These are phyloP conservation scores for Apaloderma vittatum DNA, from an alignment of 2,113 vertebrate genomes.

Conservation along the genomic window DNA sequence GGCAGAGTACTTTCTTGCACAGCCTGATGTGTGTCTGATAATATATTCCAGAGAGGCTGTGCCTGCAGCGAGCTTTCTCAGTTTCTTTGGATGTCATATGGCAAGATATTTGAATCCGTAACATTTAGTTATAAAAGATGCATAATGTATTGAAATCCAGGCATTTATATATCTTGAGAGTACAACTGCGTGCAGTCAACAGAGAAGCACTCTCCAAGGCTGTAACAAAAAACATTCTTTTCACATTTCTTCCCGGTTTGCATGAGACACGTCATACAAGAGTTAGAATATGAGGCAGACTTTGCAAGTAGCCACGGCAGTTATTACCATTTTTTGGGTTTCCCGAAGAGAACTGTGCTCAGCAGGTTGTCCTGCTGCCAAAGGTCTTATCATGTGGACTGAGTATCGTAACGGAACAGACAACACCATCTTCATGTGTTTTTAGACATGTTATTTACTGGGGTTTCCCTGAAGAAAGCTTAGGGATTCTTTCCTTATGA, in stretches of 20 bases:
- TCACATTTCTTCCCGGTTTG: conserved; percentile 45
- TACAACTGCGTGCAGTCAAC: not conserved
- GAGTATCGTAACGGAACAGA: conserved; percentile 56
- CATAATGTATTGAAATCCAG: conserved; percentile 43
- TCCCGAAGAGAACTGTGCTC: conserved; percentile 66
- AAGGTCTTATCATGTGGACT: conserved; percentile 71
- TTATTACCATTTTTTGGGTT: conserved; percentile 62
- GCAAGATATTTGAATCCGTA: not conserved
- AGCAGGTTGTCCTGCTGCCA: conserved; percentile 48
- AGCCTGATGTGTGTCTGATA: conserved; percentile 48
- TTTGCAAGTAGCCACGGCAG: conserved; percentile 18
- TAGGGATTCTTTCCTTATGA: conserved; percentile 79
- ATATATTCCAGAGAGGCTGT: conserved; percentile 36
- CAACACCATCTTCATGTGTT: conserved; percentile 74
- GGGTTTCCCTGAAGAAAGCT: conserved; percentile 85
- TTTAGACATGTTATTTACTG: conserved; percentile 80
- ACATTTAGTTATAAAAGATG: conserved; percentile 20
- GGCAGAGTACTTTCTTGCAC: conserved; percentile 10
- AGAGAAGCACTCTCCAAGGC: conserved; percentile 26
- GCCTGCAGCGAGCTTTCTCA: conserved; percentile 3
- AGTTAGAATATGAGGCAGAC: conserved; percentile 33
- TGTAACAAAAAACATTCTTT: conserved; percentile 44
- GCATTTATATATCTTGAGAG: conserved; percentile 31
- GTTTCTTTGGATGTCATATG: not conserved
- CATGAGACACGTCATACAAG: not conserved